Conservation (phyloP, 2,797 vertebrate genomes). For the Eleutherodactylus coqui region DNA sequence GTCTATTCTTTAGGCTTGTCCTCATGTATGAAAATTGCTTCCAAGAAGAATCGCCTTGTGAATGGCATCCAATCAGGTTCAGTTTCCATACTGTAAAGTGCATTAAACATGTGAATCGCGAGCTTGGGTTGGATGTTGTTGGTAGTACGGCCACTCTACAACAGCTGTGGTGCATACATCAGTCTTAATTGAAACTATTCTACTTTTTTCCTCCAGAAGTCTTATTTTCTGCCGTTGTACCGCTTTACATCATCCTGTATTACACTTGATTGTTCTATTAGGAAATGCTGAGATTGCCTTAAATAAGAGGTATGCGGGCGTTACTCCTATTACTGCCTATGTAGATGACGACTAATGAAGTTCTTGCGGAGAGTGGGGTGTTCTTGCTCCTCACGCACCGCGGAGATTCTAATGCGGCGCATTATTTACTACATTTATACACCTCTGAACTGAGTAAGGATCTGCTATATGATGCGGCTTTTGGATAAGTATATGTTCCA, state of each 20-base stretch:
- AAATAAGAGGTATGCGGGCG: constrained; percentile 21
- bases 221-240: not conserved
- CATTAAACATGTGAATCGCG: not conserved
- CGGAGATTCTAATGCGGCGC: not conserved
- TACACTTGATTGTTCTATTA: constrained; percentile 2
- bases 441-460: not conserved
- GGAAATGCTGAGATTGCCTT: constrained; percentile 1
- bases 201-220: not conserved
- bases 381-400: not conserved
- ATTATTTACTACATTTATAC: not conserved
- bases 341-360: not conserved
- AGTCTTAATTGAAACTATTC: not conserved
- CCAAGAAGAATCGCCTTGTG: not conserved
- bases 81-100: not conserved
- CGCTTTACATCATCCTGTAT: not conserved
- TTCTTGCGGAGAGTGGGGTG: not conserved
- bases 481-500: constrained; percentile 1
- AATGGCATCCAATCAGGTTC: not conserved
- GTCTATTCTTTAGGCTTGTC: too few relatives aligned
- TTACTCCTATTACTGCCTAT: constrained; percentile 6
- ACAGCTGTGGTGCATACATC: not conserved
- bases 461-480: not conserved
- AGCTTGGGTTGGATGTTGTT: not conserved
- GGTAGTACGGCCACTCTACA: not conserved
- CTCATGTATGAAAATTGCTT: too few relatives aligned